A percentile compares a stretch with the other conserved stretches of the same genome.
Evolutionary conservation across 2,113 vertebrate genomes (phyloP).

Genomic region (Poicephalus gulielmi): DNA sequence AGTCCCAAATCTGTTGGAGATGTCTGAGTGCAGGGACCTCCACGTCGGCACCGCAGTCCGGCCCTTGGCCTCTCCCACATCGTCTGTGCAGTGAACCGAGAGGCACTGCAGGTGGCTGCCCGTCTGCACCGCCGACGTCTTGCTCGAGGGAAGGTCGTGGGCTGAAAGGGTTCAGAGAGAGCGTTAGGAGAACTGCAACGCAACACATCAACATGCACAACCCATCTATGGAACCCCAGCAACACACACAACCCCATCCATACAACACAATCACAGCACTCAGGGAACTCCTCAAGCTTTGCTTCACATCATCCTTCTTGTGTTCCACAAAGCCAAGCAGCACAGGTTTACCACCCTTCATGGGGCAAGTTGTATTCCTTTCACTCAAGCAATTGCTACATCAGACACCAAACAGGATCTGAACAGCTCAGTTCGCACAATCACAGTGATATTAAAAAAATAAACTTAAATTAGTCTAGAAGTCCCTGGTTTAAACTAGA

Average conservation of each 20-base stretch:
- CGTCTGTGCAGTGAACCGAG: slow-evolving; percentile 97
- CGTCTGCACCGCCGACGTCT: slow-evolving; percentile 79
- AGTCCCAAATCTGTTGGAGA: slow-evolving; percentile 97
- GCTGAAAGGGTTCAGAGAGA: slow-evolving; percentile 77
- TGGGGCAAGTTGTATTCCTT: not conserved
- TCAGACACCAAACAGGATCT: not conserved
- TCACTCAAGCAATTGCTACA: not conserved
- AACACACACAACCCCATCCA: not conserved
- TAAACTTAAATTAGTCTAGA: not conserved
- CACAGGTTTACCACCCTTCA: not conserved
- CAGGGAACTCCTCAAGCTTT: not conserved
- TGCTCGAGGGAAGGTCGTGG: slow-evolving; percentile 88
- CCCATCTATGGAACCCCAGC: not conserved
- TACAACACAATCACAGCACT: not conserved
- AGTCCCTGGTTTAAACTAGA: not conserved
- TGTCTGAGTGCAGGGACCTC: slow-evolving; percentile 97
- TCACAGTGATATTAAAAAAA: not conserved
- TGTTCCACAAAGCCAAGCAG: not conserved
- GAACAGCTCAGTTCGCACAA: not conserved
- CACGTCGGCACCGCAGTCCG: slow-evolving; percentile 91
- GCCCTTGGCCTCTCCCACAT: slow-evolving; percentile 91
- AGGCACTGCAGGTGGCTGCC: slow-evolving; percentile 96
- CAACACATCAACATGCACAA: not conserved
- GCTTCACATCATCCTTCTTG: not conserved
- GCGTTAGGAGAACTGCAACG: not conserved